Evolutionary conservation across 1,140 invertebrate genomes (phyloP).

Genomic region (Paramacrobiotus metropolitanus): DNA sequence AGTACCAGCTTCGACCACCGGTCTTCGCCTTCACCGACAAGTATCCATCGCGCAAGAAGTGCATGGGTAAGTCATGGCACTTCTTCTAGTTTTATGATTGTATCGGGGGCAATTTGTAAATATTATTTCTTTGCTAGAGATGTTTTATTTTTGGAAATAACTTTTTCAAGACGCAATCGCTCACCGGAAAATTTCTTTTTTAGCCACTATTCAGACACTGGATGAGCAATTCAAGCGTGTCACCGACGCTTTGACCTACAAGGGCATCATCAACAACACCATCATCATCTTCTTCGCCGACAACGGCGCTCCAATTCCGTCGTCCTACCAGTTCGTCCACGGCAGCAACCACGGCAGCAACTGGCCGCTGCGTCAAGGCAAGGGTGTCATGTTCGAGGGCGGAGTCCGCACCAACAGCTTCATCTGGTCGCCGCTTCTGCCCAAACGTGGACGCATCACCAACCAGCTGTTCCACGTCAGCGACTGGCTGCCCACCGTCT

Average conservation of each 20-base stretch:
- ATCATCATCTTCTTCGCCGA: slow-evolving; percentile 19
- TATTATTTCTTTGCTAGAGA: no score
- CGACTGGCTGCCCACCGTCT: slow-evolving; percentile 71
- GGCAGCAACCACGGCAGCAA: slow-evolving; percentile 17
- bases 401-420: slow-evolving; percentile 51
- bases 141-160: no score
- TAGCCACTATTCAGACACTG: slow-evolving; percentile 13
- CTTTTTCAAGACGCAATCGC: no score
- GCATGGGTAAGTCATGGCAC: background rate
- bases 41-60: slow-evolving; percentile 20
- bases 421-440: slow-evolving; percentile 48
- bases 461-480: slow-evolving; percentile 49
- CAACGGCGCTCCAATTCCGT: slow-evolving; percentile 16
- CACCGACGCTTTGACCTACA: slow-evolving; percentile 12
- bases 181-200: no score
- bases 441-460: slow-evolving; percentile 28
- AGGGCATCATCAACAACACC: no score
- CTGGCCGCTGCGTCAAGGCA: slow-evolving; percentile 22
- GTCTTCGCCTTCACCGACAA: slow-evolving; percentile 58
- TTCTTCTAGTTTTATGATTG: no score
- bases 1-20: slow-evolving; percentile 58
- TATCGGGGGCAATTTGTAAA: no score
- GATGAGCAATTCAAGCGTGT: slow-evolving; percentile 18
- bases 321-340: slow-evolving; percentile 17
- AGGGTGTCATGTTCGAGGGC: slow-evolving; percentile 66